These are phyloP conservation scores for Drosophila fungiperda DNA, from an alignment of 2,888 invertebrate species.

Conservation along the genomic window DNA sequence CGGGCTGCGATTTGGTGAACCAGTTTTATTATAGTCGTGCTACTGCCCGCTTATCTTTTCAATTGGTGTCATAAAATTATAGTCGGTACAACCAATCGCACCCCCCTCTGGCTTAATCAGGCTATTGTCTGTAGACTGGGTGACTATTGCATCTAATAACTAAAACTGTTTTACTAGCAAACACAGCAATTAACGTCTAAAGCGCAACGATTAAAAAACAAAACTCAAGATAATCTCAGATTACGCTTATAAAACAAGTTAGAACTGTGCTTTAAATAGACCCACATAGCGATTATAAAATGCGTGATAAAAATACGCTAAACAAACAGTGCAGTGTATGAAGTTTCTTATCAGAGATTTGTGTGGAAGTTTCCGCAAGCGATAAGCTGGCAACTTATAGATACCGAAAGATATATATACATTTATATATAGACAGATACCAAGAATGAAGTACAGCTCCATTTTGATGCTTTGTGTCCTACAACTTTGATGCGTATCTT, in stretches of 20 bases:
- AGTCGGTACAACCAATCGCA: neutral
- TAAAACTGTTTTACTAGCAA: slow-evolving; percentile 35
- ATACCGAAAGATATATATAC: slow-evolving; percentile 14
- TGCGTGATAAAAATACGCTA: slow-evolving; percentile 33
- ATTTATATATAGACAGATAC: slow-evolving; percentile 35
- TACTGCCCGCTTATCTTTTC: slow-evolving; percentile 46
- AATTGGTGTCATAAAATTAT: slow-evolving; percentile 49
- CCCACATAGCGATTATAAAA: slow-evolving; percentile 28
- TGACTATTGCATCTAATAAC: slow-evolving; percentile 12
- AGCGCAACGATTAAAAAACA: neutral
- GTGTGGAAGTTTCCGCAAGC: slow-evolving; percentile 41
- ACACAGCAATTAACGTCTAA: slow-evolving; percentile 21
- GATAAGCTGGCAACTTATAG: slow-evolving; percentile 34
- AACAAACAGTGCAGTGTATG: slow-evolving; percentile 20
- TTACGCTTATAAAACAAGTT: neutral
- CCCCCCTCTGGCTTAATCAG: neutral
- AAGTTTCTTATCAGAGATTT: slow-evolving; percentile 29
- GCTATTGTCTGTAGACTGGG: slow-evolving; percentile 22
- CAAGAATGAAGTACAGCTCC: neutral
- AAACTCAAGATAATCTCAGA: slow-evolving; percentile 1
- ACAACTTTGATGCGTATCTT: slow-evolving; percentile 17
- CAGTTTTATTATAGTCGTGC: slow-evolving; percentile 36
- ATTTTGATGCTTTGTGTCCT: neutral
- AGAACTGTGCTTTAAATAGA: slow-evolving; percentile 39
- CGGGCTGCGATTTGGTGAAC: slow-evolving; percentile 34